Conservation (phyloP, 2,888 invertebrate species). For the Pimpla rufipes region DNA sequence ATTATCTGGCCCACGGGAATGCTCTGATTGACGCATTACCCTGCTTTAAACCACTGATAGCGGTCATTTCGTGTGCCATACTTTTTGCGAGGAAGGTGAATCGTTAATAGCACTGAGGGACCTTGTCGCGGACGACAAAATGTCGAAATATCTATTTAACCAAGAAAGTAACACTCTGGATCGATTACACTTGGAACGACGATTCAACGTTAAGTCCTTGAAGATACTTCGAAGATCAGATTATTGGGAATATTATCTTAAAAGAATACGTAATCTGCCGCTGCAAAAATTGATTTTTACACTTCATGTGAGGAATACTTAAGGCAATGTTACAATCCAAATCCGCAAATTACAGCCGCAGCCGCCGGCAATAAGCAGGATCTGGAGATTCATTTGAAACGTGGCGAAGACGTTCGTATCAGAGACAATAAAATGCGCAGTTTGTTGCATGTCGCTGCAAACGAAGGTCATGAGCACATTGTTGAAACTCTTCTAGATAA, state of each 20-base stretch:
- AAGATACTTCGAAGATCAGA: too few relatives aligned
- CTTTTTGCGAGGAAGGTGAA: neutral
- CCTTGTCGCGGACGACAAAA: too few relatives aligned
- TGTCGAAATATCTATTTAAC: too few relatives aligned
- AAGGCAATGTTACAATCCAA: neutral
- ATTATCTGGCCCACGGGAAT: neutral
- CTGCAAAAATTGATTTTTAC: neutral
- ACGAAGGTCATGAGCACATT: neutral
- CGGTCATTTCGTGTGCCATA: neutral
- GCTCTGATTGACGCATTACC: neutral
- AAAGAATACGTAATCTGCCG: too few relatives aligned
- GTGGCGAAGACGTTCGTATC: neutral
- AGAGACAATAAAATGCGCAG: neutral
- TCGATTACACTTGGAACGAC: too few relatives aligned
- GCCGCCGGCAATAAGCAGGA: neutral
- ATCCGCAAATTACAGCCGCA: neutral
- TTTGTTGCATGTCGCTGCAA: constrained; percentile 1
- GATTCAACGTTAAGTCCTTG: too few relatives aligned
- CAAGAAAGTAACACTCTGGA: too few relatives aligned
- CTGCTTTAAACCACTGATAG: neutral
- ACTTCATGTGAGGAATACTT: neutral
- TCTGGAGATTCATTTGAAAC: neutral
- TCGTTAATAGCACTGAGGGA: too few relatives aligned
- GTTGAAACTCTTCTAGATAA: neutral
- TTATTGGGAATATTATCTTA: too few relatives aligned